Evolutionary conservation across 2,797 vertebrate species (phyloP).

Genomic region (Limnodromus scolopaceus): DNA sequence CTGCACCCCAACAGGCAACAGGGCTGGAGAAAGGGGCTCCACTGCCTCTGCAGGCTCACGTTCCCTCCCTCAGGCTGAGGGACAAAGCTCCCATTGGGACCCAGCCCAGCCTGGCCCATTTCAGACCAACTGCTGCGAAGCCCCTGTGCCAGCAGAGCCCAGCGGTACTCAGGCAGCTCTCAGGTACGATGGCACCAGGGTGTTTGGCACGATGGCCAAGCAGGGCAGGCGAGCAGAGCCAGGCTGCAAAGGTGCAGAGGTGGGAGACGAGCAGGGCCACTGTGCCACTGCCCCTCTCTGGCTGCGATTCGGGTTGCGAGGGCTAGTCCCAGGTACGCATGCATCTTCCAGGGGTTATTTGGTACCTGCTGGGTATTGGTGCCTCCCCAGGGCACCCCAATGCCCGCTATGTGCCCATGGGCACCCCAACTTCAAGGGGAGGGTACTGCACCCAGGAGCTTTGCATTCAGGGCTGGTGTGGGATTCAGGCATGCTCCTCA

Average conservation of each 20-base stretch:
- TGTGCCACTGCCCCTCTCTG: fast-evolving
- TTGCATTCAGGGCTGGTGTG: neutral
- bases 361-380: neutral
- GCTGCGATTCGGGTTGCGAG: fast-evolving
- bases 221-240: fast-evolving
- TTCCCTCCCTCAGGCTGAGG: neutral
- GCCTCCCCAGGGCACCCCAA: too few species aligned
- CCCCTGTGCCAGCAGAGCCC: neutral
- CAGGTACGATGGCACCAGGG: fast-evolving
- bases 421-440: neutral
- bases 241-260: neutral
- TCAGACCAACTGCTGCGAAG: neutral
- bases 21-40: fast-evolving
- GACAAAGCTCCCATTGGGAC: fast-evolving
- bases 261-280: fast-evolving
- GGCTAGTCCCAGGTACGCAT: neutral
- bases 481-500: neutral
- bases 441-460: neutral
- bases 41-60: fast-evolving
- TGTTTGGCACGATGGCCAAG: fast-evolving
- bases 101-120: fast-evolving
- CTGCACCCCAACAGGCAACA: fast-evolving
- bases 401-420: fast-evolving
- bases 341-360: neutral
- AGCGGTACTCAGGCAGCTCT: fast-evolving